phyloP scores from a whole-genome alignment of 2,888 invertebrate genomes.

The Xestia xanthographa region DNA sequence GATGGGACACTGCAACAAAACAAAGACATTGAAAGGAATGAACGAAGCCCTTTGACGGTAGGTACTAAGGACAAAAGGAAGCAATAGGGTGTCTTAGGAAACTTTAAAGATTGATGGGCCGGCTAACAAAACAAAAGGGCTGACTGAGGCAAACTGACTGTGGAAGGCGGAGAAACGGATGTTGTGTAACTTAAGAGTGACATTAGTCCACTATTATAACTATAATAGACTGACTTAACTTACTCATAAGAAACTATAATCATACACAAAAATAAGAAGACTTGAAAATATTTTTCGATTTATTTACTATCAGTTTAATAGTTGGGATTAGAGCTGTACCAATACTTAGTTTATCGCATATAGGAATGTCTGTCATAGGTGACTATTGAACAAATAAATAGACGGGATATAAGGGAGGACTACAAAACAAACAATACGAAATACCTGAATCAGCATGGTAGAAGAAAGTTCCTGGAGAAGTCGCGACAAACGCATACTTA shows the following conservation, averaged over 20 bases:
- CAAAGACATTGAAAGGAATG: slow-evolving; percentile 18
- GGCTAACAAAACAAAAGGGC: background rate
- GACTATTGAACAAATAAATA: background rate
- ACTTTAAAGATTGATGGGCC: background rate
- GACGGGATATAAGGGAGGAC: background rate
- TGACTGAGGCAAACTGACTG: background rate
- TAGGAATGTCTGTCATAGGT: background rate
- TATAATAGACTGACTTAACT: background rate
- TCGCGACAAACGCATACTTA: slow-evolving; percentile 93
- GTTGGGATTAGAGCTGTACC: background rate
- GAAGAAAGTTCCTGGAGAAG: slow-evolving; percentile 93
- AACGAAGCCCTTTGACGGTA: slow-evolving; percentile 5
- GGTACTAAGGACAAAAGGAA: background rate
- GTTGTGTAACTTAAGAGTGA: background rate
- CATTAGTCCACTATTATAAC: background rate
- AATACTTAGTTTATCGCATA: background rate
- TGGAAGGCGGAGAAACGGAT: background rate
- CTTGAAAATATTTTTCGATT: background rate
- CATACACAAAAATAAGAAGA: background rate
- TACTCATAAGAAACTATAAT: background rate
- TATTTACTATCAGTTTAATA: background rate
- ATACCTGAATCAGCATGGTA: slow-evolving; percentile 93
- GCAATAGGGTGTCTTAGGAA: background rate
- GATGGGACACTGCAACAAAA: slow-evolving; percentile 88
- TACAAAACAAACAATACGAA: background rate